Evolutionary conservation across 1,140 invertebrate species (phyloP).

Genomic region (Scaptomyza pallida): DNA sequence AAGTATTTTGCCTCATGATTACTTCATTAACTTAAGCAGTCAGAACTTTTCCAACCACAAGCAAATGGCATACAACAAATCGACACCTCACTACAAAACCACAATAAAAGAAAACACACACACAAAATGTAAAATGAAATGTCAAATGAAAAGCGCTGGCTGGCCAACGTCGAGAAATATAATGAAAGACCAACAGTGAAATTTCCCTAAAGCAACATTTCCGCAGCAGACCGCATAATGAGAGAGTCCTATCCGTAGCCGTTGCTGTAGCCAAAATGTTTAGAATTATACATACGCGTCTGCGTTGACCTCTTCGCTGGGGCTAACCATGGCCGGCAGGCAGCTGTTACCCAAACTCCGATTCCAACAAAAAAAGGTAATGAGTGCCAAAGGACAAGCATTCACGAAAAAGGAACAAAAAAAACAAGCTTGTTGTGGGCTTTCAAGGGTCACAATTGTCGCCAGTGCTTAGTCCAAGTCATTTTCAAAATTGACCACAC

Average conservation of each 20-base stretch:
- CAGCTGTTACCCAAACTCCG: conserved; percentile 31
- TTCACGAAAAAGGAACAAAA: conserved; percentile 58
- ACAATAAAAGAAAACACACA: conserved; percentile 27
- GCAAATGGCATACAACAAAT: conserved; percentile 56
- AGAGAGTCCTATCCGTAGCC: conserved; percentile 40
- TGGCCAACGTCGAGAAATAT: conserved; percentile 51
- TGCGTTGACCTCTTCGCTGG: conserved; percentile 41
- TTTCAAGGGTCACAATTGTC: conserved; percentile 59
- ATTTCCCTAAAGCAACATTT: conserved; percentile 73
- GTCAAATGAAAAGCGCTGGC: conserved; percentile 71
- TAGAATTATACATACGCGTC: conserved; percentile 59
- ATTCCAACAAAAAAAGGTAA: conserved; percentile 59
- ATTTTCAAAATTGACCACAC: conserved; percentile 81
- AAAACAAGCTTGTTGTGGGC: conserved; percentile 52
- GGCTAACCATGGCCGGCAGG: conserved; percentile 31
- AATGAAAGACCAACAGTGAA: conserved; percentile 69
- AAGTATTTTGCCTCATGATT: conserved; percentile 54
- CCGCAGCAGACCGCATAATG: conserved; percentile 83
- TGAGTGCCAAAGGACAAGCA: conserved; percentile 77
- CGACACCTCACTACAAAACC: conserved; percentile 71
- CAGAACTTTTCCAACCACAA: conserved; percentile 10
- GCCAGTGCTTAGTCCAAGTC: conserved; percentile 77
- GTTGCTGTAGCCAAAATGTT: conserved; percentile 36
- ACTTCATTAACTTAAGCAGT: conserved; percentile 67
- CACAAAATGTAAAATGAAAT: conserved; percentile 59